Evolutionary conservation across 2,797 vertebrate genomes (phyloP), one percentile per base, ranked within the genome.

Genomic region (Hybognathus amarus): DNA sequence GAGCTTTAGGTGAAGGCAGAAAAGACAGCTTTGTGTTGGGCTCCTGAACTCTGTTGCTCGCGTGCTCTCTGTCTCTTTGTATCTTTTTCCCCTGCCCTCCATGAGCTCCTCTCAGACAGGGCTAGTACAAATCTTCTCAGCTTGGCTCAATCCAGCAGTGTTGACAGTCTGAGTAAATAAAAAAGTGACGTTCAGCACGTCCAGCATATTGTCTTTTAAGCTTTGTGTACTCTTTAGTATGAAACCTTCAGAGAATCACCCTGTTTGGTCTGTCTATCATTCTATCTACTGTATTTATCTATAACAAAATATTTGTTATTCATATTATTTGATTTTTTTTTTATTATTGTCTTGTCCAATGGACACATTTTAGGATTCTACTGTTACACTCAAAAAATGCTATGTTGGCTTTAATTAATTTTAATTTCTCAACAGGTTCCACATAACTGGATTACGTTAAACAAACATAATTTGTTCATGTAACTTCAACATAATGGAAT

Each of bases 101-200:
- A 64, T 71, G 71, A 68, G 68, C 85, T 83, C 68, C 77, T 78
- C 36, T 75, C 45, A 83, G 56, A 77, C 83, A 73, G 56, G 18
- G 76, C 45, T 79, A 83, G 83, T 79, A 85, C 79, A 85, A 78
- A 83, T 87, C 86, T 83, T 56, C 85, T 86, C 82, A 86, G 71
- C 73, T 83, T 76, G 83, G 76, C 77, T 90, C 83, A 83, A 81
- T 73, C 50, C 71, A 36, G 59, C 56, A 63, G 80, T 67, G 81
- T 82, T 89, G 87, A 87, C 85, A 88, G 81, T 77, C 47, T 52
- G 83, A 78, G 87, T 88, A 88, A 87, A 88, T 85, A 83, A 79
- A 84, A 13, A 84, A 77, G 76, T 83, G 76, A 52, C 52, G 85
- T 88, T 71, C 59, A 38, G 52, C 45, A 47, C 45, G 59, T 69